Conservation (phyloP, 1,140 invertebrate genomes). For the Atopsyche davidsoni region DNA sequence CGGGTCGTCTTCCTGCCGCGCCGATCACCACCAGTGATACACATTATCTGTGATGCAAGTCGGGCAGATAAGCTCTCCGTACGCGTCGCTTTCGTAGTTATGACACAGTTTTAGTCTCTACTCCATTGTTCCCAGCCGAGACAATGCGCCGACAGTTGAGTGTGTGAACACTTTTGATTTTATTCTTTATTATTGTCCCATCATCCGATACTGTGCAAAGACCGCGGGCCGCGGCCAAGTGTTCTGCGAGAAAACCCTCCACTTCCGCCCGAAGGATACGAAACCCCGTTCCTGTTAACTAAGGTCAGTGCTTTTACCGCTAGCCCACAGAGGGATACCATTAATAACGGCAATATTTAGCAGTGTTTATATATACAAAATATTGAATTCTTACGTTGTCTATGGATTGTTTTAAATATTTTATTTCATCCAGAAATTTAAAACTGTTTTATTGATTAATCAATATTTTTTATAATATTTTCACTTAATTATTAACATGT, state of each 20-base stretch:
- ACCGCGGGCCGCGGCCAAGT: slow-evolving; percentile 1
- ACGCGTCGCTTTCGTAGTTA: slow-evolving; percentile 22
- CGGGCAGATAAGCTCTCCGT: background rate
- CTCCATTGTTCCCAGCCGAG: slow-evolving; percentile 17
- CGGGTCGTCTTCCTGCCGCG: too few species aligned
- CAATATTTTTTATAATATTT: too few species aligned
- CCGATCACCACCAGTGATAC: too few species aligned
- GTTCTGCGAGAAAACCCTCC: slow-evolving; percentile 1
- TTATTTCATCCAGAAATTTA: too few species aligned
- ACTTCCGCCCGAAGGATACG: background rate
- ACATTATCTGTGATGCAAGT: slow-evolving; percentile 10
- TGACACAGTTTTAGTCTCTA: slow-evolving; percentile 24
- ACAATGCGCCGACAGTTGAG: slow-evolving; percentile 23
- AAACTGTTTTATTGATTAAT: too few species aligned
- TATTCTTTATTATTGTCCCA: slow-evolving; percentile 16
- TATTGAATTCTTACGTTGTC: too few species aligned
- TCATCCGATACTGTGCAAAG: slow-evolving; percentile 17
- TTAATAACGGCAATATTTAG: background rate
- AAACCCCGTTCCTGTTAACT: slow-evolving; percentile 17
- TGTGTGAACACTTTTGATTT: slow-evolving; percentile 30
- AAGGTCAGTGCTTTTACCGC: slow-evolving; percentile 13
- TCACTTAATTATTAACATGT: too few species aligned
- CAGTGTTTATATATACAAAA: too few species aligned
- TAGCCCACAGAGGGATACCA: background rate
- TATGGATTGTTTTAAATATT: too few species aligned